Base-by-base conservation (phyloP, 2,797 vertebrate species). In the Cuniculus paca region DNA sequence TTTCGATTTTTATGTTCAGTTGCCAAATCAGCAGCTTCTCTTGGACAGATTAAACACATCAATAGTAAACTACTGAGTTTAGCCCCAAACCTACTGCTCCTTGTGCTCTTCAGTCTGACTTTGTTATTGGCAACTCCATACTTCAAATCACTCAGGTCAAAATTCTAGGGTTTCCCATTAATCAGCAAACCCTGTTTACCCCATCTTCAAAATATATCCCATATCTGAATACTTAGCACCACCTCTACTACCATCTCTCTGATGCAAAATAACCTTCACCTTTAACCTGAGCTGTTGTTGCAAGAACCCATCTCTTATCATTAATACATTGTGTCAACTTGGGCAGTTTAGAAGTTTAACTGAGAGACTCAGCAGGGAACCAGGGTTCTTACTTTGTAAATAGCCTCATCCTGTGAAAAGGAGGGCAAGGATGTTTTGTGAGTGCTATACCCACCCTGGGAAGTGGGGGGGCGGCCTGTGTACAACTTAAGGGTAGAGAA, bases 41-140 rank as follows among this genome's bases (percentile, higher is more conserved):
- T 42, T 74, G 16, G 45, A 84, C 26, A 89, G 52, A 79, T 36
- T 39, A 74, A 82, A 88, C 22, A 61, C 6, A 5, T 31, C 31
- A 78, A 58, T 92, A 94, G 28, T 61, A 16, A 60, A 72, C 77
- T 79, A 70, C 56, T 74, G 34, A 83, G 86, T 70, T 94, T 86
- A 31, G 26, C 24, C 75, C 39, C 26, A 36, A 52, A 72, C 12
- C 50, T 56, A 24, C 48, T 20, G 45, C 5, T 3, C 26, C 42
- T 50, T 3, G 1, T 11, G 12, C 24, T 17, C 22, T 34, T 1
- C 5, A 34, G 45, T 79, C 60, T 20, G 24, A 54, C 83, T 93
- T 12, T 34, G 34, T 42, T 61, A 63, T 48, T 72, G 45, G 56
- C 11, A 65, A 5, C 34, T 54, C 16, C 10, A 6, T 61, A 56